phyloP scores from a whole-genome alignment of 1,140 invertebrate genomes.

The Pseudomyrmex flavicornis region DNA sequence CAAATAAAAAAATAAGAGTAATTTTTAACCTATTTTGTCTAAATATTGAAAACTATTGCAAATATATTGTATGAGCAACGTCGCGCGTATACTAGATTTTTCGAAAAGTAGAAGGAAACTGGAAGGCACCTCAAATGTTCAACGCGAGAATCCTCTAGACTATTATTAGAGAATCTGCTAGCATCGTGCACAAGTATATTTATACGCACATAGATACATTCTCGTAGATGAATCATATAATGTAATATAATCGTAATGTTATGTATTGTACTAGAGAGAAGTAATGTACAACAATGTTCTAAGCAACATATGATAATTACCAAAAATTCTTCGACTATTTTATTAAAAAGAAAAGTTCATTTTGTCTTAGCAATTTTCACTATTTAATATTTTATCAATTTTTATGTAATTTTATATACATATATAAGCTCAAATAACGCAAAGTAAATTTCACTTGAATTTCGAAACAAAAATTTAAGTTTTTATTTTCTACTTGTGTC shows the following conservation, averaged over 20 bases:
- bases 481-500: no score
- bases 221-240: conserved; percentile 42
- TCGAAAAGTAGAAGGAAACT: conserved; percentile 70
- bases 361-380: no score
- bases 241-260: conserved; percentile 44
- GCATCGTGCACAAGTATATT: conserved; percentile 61
- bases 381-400: no score
- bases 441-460: no score
- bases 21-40: background rate
- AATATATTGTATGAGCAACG: background rate
- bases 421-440: no score
- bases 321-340: no score
- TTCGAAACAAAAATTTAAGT: no score
- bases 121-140: conserved; percentile 67
- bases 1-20: no score
- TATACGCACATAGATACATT: conserved; percentile 24
- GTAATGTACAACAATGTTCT: no score
- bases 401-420: no score
- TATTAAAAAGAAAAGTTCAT: no score
- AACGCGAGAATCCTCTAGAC: conserved; percentile 64
- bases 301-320: no score
- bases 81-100: conserved; percentile 49
- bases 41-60: background rate
- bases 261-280: background rate
- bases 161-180: conserved; percentile 76